Conservation (phyloP, 2,888 invertebrate genomes). For the Himalopsyche japonica region DNA sequence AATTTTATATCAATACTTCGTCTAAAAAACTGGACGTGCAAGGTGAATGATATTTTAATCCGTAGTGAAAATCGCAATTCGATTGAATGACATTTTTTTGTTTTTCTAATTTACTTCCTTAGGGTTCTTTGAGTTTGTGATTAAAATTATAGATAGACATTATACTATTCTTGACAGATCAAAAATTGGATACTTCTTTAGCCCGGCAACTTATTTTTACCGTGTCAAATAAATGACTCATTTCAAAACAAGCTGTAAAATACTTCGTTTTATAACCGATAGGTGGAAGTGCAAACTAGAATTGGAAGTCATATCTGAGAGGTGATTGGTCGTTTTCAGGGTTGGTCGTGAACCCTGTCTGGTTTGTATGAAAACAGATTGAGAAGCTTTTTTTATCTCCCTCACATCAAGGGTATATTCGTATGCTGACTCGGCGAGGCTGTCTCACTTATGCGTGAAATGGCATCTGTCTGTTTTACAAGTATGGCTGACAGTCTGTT, state of each 20-base stretch:
- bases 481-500: constrained; percentile 26
- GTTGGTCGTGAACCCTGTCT: constrained; percentile 30
- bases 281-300: not conserved
- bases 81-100: no score
- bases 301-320: not conserved
- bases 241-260: not conserved
- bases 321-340: constrained; percentile 34
- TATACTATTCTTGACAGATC: no score
- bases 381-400: not conserved
- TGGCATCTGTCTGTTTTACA: constrained; percentile 13
- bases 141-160: no score
- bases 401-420: not conserved
- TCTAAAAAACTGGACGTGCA: no score
- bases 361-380: not conserved
- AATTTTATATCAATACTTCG: no score
- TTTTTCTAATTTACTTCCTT: no score
- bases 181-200: no score
- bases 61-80: no score
- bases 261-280: not conserved
- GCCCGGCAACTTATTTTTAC: not conserved
- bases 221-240: constrained; percentile 6
- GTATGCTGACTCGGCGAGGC: not conserved
- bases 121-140: no score
- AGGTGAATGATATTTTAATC: no score
- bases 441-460: not conserved